Evolutionary conservation across 2,888 invertebrate species (phyloP), one percentile per base, ranked within the genome.

Genomic region (Acleris emargana): DNA sequence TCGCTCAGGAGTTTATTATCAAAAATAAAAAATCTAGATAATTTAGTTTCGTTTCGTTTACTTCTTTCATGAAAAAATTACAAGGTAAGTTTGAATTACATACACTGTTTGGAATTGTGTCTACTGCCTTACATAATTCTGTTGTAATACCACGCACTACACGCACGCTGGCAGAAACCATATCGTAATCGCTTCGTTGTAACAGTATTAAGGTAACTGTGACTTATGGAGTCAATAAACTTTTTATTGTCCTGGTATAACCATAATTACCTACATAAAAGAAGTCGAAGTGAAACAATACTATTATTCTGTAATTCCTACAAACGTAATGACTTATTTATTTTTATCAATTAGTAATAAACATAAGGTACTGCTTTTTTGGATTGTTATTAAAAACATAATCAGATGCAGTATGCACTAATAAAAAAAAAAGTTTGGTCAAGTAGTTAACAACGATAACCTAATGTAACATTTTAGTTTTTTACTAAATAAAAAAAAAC

Each of bases 211-310:
- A 18, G 20, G 13, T 49, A n/a, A 38, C 51, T 38, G 38, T 18
- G 18, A 61, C 22, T 49, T 49, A 54, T 17, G 54, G 16, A 61
- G 4, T 51, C 50, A 11, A 47, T 45, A 62, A 49, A 54, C 17
- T 47, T 62, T 59, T 54, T 62, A 62, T 38, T 62, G 47, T 61
- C 28, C 28, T 18, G 32, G 58, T 28, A 32, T n/a, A 51, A 51
- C 17, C 52, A 51, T 61, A 53, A 61, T 61, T 45, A 61, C 60
- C 20, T 18, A 43, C 60, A 61, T 61, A 61, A 61, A 53, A 51
- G 45, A 28, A 20, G 52, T 28, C 28, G 49, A 45, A 28, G 32
- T 28, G 52, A 32, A 61, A 61, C 28, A 61, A 52, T 18, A 13
- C 45, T 22, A 61, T 53, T 53, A 53, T 61, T 53, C n/a, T 47